These are phyloP conservation scores for Ctena decussata DNA, from an alignment of 2,888 invertebrate species.

Conservation along the genomic window DNA sequence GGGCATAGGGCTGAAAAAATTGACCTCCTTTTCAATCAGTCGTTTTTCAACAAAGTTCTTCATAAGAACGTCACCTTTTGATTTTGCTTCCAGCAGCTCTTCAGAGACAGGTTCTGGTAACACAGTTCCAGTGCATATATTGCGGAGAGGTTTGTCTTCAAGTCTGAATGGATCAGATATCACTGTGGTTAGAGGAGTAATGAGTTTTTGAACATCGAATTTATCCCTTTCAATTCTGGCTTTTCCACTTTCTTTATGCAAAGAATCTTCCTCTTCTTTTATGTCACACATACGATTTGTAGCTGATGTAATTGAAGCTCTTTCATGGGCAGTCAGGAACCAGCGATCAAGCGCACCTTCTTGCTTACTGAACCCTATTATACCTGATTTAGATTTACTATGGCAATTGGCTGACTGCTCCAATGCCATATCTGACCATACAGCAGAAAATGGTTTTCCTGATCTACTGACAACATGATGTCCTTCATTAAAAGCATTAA, in stretches of 20 bases:
- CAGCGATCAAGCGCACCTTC: neutral
- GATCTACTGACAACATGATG: conserved; percentile 1
- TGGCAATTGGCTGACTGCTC: neutral
- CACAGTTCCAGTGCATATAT: neutral
- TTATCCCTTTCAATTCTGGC: neutral
- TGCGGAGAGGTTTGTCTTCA: neutral
- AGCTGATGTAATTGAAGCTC: neutral
- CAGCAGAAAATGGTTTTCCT: neutral
- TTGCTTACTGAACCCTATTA: neutral
- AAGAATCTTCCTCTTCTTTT: neutral
- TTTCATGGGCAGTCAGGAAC: neutral
- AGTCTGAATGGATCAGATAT: neutral
- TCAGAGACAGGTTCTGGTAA: neutral
- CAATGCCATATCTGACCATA: neutral
- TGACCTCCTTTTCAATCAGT: neutral
- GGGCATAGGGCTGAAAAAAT: neutral
- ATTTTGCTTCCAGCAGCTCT: neutral
- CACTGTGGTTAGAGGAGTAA: neutral
- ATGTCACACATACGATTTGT: neutral
- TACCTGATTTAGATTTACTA: neutral
- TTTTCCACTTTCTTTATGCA: neutral
- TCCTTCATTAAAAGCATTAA: neutral
- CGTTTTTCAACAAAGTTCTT: neutral
- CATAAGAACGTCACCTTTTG: neutral
- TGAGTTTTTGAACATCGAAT: neutral